Evolutionary conservation across 2,888 invertebrate species (phyloP).

Genomic region (Drosophila mimetica): DNA sequence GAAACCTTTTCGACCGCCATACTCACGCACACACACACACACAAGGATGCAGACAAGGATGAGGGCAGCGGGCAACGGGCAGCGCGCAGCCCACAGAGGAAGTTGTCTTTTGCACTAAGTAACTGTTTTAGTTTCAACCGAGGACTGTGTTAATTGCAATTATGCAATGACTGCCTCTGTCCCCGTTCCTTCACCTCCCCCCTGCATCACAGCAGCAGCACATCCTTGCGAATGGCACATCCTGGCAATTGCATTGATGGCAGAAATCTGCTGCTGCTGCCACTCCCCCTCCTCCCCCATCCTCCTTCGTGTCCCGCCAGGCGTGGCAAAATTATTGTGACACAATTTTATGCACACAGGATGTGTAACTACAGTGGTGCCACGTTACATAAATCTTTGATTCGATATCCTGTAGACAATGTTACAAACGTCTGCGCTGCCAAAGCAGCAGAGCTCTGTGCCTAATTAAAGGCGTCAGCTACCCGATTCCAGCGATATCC

Average conservation of each 20-base stretch:
- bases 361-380: constrained; percentile 43
- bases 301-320: constrained; percentile 48
- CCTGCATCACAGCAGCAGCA: constrained; percentile 1
- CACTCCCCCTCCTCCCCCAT: constrained; percentile 10
- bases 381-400: constrained; percentile 35
- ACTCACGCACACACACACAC: constrained; percentile 19
- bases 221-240: constrained; percentile 54
- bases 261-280: constrained; percentile 15
- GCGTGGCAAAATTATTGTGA: constrained; percentile 82
- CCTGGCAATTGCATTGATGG: constrained; percentile 71
- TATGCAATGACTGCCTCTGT: constrained; percentile 64
- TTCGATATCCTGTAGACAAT: constrained; percentile 21
- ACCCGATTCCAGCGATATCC: constrained; percentile 11
- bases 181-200: not conserved
- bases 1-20: constrained; percentile 43
- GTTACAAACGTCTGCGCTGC: constrained; percentile 7
- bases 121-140: constrained; percentile 61
- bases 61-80: constrained; percentile 7
- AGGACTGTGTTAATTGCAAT: constrained; percentile 74
- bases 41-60: constrained; percentile 18
- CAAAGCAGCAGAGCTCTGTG: constrained; percentile 18
- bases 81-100: constrained; percentile 46
- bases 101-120: constrained; percentile 62
- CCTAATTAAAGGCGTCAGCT: constrained; percentile 27
- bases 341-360: constrained; percentile 79